A percentile compares a stretch with the other conserved stretches of the same genome.
Evolutionary conservation across 2,113 vertebrate species (phyloP).

Genomic region (Probosciger aterrimus): DNA sequence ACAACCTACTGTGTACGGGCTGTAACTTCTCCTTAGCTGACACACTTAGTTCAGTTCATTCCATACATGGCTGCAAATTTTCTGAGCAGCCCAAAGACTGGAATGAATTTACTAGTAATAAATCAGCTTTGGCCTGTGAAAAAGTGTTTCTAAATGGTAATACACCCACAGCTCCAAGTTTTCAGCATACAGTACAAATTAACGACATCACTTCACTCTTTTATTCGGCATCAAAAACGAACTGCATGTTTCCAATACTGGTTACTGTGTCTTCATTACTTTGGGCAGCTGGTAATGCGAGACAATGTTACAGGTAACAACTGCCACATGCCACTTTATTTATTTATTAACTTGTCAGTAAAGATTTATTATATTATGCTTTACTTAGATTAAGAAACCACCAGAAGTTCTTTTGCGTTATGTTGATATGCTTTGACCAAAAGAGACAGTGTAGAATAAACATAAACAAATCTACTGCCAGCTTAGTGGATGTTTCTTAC

Average conservation of each 20-base stretch:
- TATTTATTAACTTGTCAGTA: neutral
- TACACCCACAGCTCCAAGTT: neutral
- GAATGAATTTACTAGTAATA: constrained; percentile 56
- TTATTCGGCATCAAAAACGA: neutral
- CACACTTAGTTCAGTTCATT: constrained; percentile 35
- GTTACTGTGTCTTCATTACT: neutral
- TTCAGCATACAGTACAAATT: neutral
- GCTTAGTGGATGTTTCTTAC: neutral
- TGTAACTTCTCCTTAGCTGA: constrained; percentile 41
- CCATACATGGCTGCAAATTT: neutral
- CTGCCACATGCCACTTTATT: neutral
- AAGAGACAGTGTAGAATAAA: neutral
- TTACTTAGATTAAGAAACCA: neutral
- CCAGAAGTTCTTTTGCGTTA: neutral
- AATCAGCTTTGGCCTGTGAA: constrained; percentile 30
- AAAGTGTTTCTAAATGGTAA: constrained; percentile 1
- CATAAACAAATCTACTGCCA: neutral
- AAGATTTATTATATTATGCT: neutral
- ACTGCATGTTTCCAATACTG: neutral
- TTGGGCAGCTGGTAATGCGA: neutral
- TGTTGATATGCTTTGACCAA: neutral
- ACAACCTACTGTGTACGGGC: constrained; percentile 8
- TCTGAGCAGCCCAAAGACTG: constrained; percentile 13
- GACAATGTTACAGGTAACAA: neutral
- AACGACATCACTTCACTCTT: neutral